phyloP scores from a whole-genome alignment of 2,113 vertebrate genomes.

The Ceuthmochares aereus region DNA sequence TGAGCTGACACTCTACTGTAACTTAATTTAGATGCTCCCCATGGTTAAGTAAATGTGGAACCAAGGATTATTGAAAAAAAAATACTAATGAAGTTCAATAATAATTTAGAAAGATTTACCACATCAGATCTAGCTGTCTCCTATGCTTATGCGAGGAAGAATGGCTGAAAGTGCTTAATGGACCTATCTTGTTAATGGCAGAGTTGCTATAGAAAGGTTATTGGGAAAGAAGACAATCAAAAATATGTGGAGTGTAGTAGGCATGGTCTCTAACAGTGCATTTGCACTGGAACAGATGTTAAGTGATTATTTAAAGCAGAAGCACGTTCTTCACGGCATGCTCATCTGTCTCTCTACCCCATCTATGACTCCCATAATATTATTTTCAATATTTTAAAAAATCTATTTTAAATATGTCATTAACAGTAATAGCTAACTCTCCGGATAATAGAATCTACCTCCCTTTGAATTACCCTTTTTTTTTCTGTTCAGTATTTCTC shows the following conservation, averaged over 20 bases:
- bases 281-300: background rate
- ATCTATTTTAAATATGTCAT: background rate
- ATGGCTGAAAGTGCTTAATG: background rate
- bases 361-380: background rate
- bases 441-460: background rate
- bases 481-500: background rate
- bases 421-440: background rate
- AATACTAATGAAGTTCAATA: background rate
- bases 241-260: background rate
- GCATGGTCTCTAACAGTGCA: background rate
- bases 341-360: background rate
- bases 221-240: background rate
- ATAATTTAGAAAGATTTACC: background rate
- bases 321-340: background rate
- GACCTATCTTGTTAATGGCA: background rate
- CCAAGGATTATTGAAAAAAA: background rate
- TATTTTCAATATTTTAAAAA: background rate
- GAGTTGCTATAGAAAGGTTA: background rate
- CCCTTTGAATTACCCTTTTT: background rate
- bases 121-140: background rate
- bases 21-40: background rate
- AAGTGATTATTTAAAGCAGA: background rate
- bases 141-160: background rate
- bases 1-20: background rate
- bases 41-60: background rate